Base-by-base conservation (phyloP, 2,797 vertebrate species). In the Carapus acus region DNA sequence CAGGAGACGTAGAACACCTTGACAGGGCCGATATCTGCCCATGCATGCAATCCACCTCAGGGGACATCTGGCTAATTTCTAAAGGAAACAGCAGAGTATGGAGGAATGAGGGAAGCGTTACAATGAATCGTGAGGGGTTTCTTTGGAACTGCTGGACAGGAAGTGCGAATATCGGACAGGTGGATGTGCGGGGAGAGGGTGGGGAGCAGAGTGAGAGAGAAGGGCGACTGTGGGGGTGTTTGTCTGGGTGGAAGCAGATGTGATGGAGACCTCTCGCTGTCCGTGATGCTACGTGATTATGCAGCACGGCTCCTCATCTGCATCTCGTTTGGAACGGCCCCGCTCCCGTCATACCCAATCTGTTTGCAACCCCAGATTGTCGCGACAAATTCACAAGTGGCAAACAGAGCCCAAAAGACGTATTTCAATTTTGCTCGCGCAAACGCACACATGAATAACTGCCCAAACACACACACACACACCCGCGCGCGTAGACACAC, bases 31-130 rank as follows among this genome's bases (percentile, higher is more conserved):
- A 83, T 78, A 77, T 83, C 76, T 80, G 64, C 70, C 73, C 77
- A 71, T 65, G 74, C 80, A 79, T 52, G 55, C 51, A 67, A 77
- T 68, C 58, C 37, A 81, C 78, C 84, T 82, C 79, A 24, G 71
- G 82, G 84, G 78, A 86, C 69, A 58, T 74, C 73, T 74, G 77
- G 77, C 83, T 86, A 83, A 83, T 85, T 87, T 84, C 79, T 79
- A 80, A 77, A 78, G 79, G 83, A 85, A 83, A 81, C 83, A 86
- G 76, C 73, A 74, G 77, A 76, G 69, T 68, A 75, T 54, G 5
- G 39, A 73, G 66, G 72, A 73, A 73, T 69, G 59, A 72, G 66
- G 73, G 71, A 73, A 65, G 74, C 60, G 51, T 50, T 67, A 75
- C 71, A 66, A 62, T 23, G 65, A 59, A 62, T 31, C 48, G 65